Base-by-base conservation (phyloP, 1,140 invertebrate species). In the Psix sp. region DNA sequence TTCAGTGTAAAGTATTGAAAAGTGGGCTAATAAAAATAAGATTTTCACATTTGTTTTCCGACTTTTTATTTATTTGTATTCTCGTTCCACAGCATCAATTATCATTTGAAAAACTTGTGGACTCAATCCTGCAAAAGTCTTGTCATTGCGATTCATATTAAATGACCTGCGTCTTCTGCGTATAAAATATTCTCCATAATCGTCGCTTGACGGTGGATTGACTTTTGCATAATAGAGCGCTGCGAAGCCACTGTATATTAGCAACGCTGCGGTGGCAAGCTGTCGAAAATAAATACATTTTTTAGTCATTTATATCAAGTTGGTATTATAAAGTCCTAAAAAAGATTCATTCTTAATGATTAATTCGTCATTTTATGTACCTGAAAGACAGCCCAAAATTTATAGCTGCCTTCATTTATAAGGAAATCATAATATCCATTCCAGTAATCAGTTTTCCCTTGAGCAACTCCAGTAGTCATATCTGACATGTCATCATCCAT, bases 201-300 rank as follows among this genome's bases (percentile, higher is more conserved):
- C 90, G 68, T 94, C 93, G 17, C 90, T 90, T 5, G 91, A 89
- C 40, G 93, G 89, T 5, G 93, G 93, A 83, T 94, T 94, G 74
- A 94, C 93, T 82, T 94, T 94, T 15, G 94, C 93, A 81, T 94
- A 95, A 84, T 94, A 95, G 77, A 94, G 91, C 39, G 94, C 93
- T 0, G 94, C 93, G 66, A 94, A 91, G 39, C 92, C 92, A 10
- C 93, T 94, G 86, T 95, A 95, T 52, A 94, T 91, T 2, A 95
- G 88, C 10, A 95, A 85, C 4, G 90, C 89, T 0, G 93, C 93
- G 0, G 93, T 94, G 65, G 91, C 91, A 11, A 94, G 88, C 93
- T 94, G 86, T 73, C 52, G 54, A 77, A 39, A 73, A 35, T 35
- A 67, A 71, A 60, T 15, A 18, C 16, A 29, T 29, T 29, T n/a